phyloP scores from a whole-genome alignment of 2,888 invertebrate genomes.

The Ochropacha duplaris region DNA sequence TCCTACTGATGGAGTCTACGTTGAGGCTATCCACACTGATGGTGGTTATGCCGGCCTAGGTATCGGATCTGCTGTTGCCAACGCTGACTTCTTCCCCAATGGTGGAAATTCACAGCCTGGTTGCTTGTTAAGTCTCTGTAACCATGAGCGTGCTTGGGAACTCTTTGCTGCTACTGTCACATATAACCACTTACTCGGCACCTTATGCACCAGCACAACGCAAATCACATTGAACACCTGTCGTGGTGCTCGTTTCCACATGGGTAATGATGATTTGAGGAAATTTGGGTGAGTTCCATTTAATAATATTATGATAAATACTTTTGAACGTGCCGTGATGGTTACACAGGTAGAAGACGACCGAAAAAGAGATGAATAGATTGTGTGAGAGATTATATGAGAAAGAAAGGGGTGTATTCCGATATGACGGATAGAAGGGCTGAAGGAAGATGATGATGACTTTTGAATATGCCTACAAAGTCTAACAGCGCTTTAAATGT shows the following conservation, averaged over 20 bases:
- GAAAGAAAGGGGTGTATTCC: too few relatives aligned
- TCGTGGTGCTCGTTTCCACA: constrained; percentile 31
- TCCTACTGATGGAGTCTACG: constrained; percentile 55
- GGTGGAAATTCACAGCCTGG: constrained; percentile 65
- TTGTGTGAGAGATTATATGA: too few relatives aligned
- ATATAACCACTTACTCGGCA: constrained; percentile 46
- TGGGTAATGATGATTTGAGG: constrained; percentile 51
- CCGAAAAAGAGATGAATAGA: too few relatives aligned
- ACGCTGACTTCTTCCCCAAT: constrained; percentile 84
- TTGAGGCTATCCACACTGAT: constrained; percentile 54
- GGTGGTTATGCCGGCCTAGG: constrained; percentile 59
- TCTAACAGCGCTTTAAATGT: too few relatives aligned
- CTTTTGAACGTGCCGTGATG: neutral
- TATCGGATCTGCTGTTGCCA: constrained; percentile 66
- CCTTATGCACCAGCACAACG: constrained; percentile 29
- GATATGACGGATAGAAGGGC: too few relatives aligned
- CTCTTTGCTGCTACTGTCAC: constrained; percentile 47
- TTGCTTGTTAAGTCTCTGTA: constrained; percentile 46
- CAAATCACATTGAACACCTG: constrained; percentile 45
- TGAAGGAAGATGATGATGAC: too few relatives aligned
- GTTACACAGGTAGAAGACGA: too few relatives aligned
- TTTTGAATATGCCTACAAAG: too few relatives aligned
- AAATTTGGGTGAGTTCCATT: constrained; percentile 48
- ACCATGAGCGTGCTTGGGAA: constrained; percentile 54
- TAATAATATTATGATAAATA: neutral